Evolutionary conservation across 2,888 invertebrate genomes (phyloP), one percentile per base, ranked within the genome.

Genomic region (Bruchidius siliquastri): DNA sequence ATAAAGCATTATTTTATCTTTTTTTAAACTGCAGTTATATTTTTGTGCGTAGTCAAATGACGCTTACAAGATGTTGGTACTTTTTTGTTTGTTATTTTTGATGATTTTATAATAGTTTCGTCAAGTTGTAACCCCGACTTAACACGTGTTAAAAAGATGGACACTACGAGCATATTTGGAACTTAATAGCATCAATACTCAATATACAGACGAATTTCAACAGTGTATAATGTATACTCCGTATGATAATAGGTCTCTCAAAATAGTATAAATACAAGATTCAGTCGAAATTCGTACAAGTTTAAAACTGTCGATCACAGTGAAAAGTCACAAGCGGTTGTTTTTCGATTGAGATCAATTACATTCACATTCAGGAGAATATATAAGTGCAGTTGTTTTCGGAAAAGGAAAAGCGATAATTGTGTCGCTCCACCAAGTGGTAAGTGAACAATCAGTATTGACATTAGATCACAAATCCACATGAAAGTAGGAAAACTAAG

Each of bases 311-410:
- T 3, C 13, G 69, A 20, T 69, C 22, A 20, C 21, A 69, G 69
- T 26, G 69, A 26, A 26, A 26, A 22, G 21, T 69, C 26, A 73
- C 75, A 73, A 71, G 71, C 73, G 75, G 73, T 71, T 49, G 22
- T 26, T 18, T 71, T 22, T 22, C 22, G 69, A 18, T 68, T 69
- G 66, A 21, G 32, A 71, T 49, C 30, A 18, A 1, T 49, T 49
- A 13, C 18, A 49, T 4, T 49, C 13, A 49, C 18, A 49, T 13
- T 18, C 18, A 18, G 10, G 13, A 49, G 49, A 13, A 13, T 49
- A 8, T 1, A 8, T 26, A 49, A 49, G 49, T 49, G 49, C 8
- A 1, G 18, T 13, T 49, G 49, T 49, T 49, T 49, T 8, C 8
- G 13, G 6, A 49, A 18, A 49, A 49, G 18, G 49, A 49, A 4